Evolutionary conservation across 2,888 invertebrate genomes (phyloP), one percentile per base, ranked within the genome.

Genomic region (Drosophila greeni): DNA sequence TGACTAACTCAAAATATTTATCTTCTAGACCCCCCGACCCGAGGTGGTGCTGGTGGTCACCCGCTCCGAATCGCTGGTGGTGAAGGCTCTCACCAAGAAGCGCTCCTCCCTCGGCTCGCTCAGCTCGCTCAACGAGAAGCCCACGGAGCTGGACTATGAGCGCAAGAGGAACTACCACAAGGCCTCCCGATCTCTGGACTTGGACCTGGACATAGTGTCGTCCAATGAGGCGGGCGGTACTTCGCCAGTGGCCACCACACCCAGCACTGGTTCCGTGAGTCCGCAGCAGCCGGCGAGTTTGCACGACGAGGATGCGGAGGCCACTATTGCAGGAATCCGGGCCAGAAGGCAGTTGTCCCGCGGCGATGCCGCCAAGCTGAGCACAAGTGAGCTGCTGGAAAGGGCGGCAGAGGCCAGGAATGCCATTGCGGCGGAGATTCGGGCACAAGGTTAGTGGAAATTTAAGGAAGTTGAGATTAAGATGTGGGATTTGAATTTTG

Each of bases 1-100:
- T 16, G 5, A 47, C n/a, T 48, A 49, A 43, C 4, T 12, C 4
- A 26, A 16, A 24, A 26, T 2, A 12, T 20, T 0, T 11, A 6
- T 23, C 12, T 4, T n/a, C 1, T 86, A 94, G 94, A 92, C 94
- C 65, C 95, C 95, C 66, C 92, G 94, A 62, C 92, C 93, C 42
- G 94, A 95, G 89, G 94, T 95, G 70, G 92, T 94, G 18, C 91
- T 96, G 76, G 94, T 95, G 80, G 92, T 95, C 76, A 92, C 93
- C 78, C 89, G 94, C 86, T 89, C 89, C 54, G 89, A 89, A 64
- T 89, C 89, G 59, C 74, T 89, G 52, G 72, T 88, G 42, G 78
- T 86, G 6, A 88, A 88, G 68, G 73, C 87, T 7, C 73, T 89
- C 33, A 86, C 86, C 66, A 89, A 89, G 70, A 89, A 89, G 66